Percentiles rank a stretch among this genome's conserved stretches.
Conservation (phyloP, 2,113 vertebrate genomes). For the Pandion haliaetus region DNA sequence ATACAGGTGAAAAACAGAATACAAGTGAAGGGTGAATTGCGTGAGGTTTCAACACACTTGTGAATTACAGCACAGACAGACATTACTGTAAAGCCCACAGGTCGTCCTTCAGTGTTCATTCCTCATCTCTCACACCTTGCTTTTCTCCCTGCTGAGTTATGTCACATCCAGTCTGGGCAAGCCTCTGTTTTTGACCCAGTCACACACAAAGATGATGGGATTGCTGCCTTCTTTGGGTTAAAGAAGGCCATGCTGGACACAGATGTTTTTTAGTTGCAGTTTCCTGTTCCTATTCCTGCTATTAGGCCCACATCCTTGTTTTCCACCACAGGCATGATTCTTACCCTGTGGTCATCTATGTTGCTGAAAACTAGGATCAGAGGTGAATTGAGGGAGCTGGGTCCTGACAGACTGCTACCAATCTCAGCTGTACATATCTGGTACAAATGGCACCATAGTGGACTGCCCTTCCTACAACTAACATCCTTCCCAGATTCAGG, state of each 20-base stretch:
- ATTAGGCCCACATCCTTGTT: accelerated
- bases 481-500: background rate
- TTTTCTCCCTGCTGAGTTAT: background rate
- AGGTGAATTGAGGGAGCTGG: background rate
- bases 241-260: background rate
- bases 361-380: background rate
- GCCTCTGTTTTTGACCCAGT: background rate
- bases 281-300: background rate
- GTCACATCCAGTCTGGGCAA: background rate
- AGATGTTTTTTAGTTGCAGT: background rate
- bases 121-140: background rate
- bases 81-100: background rate
- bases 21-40: background rate
- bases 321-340: background rate
- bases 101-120: background rate
- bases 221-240: background rate
- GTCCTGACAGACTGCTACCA: background rate
- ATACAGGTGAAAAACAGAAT: background rate
- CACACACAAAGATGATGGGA: background rate
- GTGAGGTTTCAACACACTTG: background rate
- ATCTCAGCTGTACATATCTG: background rate
- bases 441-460: background rate
- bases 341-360: background rate
- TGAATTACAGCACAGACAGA: background rate
- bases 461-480: background rate